Conservation (phyloP, 2,888 invertebrate species). For the Rhogogaster chlorosoma region DNA sequence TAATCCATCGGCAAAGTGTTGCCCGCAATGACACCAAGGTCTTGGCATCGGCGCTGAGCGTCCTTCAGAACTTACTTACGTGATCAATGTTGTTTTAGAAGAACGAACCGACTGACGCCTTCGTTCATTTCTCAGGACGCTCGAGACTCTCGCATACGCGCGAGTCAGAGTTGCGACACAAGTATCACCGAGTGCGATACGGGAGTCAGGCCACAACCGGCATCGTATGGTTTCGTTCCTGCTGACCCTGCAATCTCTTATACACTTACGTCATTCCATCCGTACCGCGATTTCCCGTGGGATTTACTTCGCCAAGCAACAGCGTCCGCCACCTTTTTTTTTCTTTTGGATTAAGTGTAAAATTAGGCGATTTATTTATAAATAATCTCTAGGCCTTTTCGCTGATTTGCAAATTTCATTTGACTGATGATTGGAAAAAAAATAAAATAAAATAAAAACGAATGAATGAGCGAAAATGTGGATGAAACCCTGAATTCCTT, state of each 20-base stretch:
- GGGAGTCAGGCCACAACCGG: slow-evolving; percentile 21
- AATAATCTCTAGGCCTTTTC: not conserved
- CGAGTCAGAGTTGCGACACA: slow-evolving; percentile 26
- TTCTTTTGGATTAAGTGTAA: not conserved
- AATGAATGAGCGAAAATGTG: not conserved
- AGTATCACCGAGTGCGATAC: not conserved
- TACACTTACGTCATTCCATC: slow-evolving; percentile 17
- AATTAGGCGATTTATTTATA: not conserved
- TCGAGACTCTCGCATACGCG: not conserved
- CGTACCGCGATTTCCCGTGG: slow-evolving; percentile 43
- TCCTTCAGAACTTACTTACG: slow-evolving; percentile 35
- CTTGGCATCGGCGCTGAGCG: slow-evolving; percentile 19
- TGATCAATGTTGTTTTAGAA: slow-evolving; percentile 31
- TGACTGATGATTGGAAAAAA: not conserved
- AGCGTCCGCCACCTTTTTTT: not conserved
- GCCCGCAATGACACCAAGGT: slow-evolving; percentile 39
- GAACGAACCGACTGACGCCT: not conserved
- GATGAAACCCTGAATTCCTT: not conserved
- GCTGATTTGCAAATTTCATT: not conserved
- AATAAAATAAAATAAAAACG: not conserved
- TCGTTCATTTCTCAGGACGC: slow-evolving; percentile 33
- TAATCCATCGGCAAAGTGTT: slow-evolving; percentile 25
- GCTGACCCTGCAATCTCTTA: slow-evolving; percentile 49
- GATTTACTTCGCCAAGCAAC: not conserved
- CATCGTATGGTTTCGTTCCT: slow-evolving; percentile 48